A percentile compares a stretch with the other conserved stretches of the same genome.
Conservation (phyloP, 2,888 invertebrate genomes). For the Drosophila incognita region DNA sequence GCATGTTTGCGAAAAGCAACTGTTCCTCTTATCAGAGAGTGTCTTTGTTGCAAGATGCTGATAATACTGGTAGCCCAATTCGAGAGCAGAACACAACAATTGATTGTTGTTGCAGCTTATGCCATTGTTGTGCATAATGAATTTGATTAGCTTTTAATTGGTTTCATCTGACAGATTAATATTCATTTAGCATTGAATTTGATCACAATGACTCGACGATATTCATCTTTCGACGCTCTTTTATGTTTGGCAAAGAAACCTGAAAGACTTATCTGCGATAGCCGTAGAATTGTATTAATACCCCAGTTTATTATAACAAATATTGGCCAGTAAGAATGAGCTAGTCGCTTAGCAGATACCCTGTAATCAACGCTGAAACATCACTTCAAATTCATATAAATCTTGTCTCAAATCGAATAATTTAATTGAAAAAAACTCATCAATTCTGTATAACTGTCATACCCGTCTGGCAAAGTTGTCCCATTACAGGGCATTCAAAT, state of each 20-base stretch:
- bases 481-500: slow-evolving; percentile 14
- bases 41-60: slow-evolving; percentile 27
- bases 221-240: slow-evolving; percentile 3
- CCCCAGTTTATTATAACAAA: slow-evolving; percentile 9
- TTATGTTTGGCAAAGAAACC: slow-evolving; percentile 1
- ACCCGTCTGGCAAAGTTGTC: not conserved
- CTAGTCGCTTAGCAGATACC: slow-evolving; percentile 1
- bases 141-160: slow-evolving; percentile 26
- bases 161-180: slow-evolving; percentile 1
- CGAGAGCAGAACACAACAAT: slow-evolving; percentile 14
- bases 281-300: slow-evolving; percentile 30
- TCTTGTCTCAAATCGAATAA: not conserved
- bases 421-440: not conserved
- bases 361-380: not conserved
- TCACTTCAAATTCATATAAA: not conserved
- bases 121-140: slow-evolving; percentile 7
- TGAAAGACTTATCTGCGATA: slow-evolving; percentile 16
- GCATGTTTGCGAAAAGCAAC: slow-evolving; percentile 10
- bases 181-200: slow-evolving; percentile 7
- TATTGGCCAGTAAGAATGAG: not conserved
- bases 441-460: not conserved
- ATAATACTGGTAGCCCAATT: slow-evolving; percentile 12
- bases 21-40: slow-evolving; percentile 31
- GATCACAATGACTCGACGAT: slow-evolving; percentile 16
- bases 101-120: slow-evolving; percentile 19